A percentile compares a stretch with the other conserved stretches of the same genome.
phyloP scores from a whole-genome alignment of 2,888 invertebrate genomes.

The Dicranocentrus wangi region DNA sequence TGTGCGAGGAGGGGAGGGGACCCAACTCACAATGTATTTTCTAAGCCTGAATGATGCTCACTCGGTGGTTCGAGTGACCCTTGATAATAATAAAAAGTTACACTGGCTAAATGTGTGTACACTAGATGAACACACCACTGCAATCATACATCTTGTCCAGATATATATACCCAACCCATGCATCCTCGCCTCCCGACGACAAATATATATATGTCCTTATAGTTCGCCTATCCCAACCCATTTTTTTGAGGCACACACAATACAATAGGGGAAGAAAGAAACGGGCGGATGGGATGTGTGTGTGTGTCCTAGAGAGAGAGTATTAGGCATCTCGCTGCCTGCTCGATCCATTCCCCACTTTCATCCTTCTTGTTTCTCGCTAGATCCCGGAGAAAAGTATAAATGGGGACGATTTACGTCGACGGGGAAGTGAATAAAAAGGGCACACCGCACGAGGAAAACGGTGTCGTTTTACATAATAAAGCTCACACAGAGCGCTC shows the following conservation, averaged over 20 bases:
- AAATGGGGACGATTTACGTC: conserved; percentile 47
- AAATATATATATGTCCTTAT: no score
- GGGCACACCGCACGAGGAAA: not conserved
- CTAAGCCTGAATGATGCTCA: conserved; percentile 6
- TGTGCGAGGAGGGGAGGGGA: no score
- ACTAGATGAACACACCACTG: not conserved
- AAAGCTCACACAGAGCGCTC: conserved; percentile 1
- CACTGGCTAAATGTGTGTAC: not conserved
- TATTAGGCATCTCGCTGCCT: no score
- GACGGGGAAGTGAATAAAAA: conserved; percentile 31
- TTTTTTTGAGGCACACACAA: not conserved
- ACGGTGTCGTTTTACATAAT: conserved; percentile 13
- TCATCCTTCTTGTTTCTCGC: no score
- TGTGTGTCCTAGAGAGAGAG: no score
- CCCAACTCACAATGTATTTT: no score
- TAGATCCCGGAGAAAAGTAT: conserved; percentile 16
- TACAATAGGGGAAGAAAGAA: no score
- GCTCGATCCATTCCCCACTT: no score
- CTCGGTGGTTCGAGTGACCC: conserved; percentile 32
- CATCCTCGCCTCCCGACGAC: no score
- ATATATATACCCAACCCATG: no score
- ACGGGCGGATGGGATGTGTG: no score
- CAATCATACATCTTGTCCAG: conserved; percentile 14
- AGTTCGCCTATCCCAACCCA: no score
- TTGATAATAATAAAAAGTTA: conserved; percentile 38